Conservation (phyloP, 2,888 invertebrate species). For the Drosophila conformis region DNA sequence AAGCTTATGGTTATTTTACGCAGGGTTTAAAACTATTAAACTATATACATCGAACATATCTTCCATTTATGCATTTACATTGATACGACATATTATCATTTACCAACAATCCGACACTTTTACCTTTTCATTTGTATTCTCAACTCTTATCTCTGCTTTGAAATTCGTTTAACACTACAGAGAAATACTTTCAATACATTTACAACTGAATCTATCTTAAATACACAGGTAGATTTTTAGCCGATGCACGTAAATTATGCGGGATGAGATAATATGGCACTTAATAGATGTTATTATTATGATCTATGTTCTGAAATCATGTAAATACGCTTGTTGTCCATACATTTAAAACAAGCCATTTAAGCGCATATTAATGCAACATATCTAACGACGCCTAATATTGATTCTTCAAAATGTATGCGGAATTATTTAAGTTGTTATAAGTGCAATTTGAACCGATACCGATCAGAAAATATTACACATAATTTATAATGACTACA, state of each 20-base stretch:
- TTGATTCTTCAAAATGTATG: background rate
- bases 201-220: background rate
- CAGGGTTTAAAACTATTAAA: background rate
- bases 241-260: no score
- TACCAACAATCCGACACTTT: no score
- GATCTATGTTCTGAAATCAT: background rate
- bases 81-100: background rate
- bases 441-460: background rate
- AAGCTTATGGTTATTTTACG: background rate
- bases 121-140: background rate
- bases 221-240: background rate
- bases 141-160: background rate
- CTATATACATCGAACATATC: background rate
- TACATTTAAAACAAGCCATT: background rate
- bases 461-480: background rate
- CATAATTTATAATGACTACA: background rate
- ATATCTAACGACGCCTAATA: background rate
- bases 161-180: background rate
- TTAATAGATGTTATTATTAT: no score
- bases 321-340: background rate
- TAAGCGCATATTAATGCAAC: background rate
- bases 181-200: background rate
- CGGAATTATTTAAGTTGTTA: background rate
- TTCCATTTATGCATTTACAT: no score
- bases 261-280: background rate